Evolutionary conservation across 1,140 invertebrate species (phyloP).

Genomic region (Caenorhabditis inopinata): DNA sequence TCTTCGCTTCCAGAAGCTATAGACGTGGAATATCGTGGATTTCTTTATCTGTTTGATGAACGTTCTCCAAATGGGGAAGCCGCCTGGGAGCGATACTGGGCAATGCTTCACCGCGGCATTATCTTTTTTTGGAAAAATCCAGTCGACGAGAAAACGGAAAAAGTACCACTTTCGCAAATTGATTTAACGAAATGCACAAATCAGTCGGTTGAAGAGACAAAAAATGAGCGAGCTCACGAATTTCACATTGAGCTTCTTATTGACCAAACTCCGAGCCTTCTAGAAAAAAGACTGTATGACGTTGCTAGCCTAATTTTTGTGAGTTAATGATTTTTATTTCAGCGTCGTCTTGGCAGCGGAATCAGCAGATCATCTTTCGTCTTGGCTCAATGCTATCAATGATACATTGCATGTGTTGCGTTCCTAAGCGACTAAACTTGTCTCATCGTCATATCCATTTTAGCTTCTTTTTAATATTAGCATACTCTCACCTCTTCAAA

Average conservation of each 20-base stretch:
- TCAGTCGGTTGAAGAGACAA: background rate
- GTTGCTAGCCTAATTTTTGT: too few relatives aligned
- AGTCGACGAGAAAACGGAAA: background rate
- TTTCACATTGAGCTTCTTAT: conserved; percentile 16
- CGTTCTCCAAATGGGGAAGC: conserved; percentile 9
- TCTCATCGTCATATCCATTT: background rate
- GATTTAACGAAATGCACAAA: conserved; percentile 7
- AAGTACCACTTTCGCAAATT: conserved; percentile 10
- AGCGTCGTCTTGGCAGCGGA: background rate
- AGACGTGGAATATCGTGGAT: conserved; percentile 28
- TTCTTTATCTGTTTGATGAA: conserved; percentile 20
- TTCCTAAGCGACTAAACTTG: background rate
- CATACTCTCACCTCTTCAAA: background rate
- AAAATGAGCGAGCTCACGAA: conserved; percentile 1
- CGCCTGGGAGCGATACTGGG: conserved; percentile 29
- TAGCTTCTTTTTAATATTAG: background rate
- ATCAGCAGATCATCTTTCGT: background rate
- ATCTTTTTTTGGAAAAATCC: conserved; percentile 36
- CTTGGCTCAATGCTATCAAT: conserved; percentile 14
- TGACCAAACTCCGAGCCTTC: background rate
- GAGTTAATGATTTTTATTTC: background rate
- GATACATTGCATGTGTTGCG: background rate
- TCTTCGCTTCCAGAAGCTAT: conserved; percentile 21
- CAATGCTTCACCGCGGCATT: conserved; percentile 14
- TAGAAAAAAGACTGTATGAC: background rate